Evolutionary conservation across 2,797 vertebrate genomes (phyloP).

Genomic region (Onychomys arenicola): DNA sequence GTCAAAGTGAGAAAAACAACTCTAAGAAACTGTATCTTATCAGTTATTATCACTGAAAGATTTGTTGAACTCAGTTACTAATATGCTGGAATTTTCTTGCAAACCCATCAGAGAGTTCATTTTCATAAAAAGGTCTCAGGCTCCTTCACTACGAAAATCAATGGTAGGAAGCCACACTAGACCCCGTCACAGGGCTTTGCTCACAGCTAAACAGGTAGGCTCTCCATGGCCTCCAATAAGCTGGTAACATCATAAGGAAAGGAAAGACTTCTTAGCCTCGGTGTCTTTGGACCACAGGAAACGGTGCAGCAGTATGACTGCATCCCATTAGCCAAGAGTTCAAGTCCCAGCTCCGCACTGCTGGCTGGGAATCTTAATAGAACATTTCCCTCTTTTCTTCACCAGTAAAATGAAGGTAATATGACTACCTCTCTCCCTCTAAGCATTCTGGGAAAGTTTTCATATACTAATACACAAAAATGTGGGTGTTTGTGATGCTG

Average conservation of each 20-base stretch:
- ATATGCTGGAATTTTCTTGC: conserved; percentile 26
- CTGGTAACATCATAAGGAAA: conserved; percentile 17
- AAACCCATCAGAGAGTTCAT: background rate
- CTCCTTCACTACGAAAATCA: background rate
- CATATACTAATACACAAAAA: too few species aligned
- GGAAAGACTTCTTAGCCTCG: background rate
- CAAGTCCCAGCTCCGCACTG: background rate
- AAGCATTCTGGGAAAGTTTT: background rate
- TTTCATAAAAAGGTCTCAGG: background rate
- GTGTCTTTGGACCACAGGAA: background rate
- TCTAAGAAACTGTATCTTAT: background rate
- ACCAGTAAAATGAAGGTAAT: background rate
- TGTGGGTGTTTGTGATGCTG: background rate
- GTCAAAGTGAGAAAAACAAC: background rate
- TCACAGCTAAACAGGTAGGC: background rate
- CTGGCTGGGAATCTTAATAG: background rate
- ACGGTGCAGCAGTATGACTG: background rate
- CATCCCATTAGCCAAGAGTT: background rate
- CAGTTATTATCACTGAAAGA: background rate
- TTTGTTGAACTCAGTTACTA: conserved; percentile 1
- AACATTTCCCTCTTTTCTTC: background rate
- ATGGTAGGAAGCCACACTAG: background rate
- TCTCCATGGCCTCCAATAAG: background rate
- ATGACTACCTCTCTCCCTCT: background rate
- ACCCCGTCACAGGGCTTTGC: background rate